These are phyloP conservation scores for Oreochromis grahami DNA, from an alignment of 2,797 vertebrate species.

Conservation along the genomic window DNA sequence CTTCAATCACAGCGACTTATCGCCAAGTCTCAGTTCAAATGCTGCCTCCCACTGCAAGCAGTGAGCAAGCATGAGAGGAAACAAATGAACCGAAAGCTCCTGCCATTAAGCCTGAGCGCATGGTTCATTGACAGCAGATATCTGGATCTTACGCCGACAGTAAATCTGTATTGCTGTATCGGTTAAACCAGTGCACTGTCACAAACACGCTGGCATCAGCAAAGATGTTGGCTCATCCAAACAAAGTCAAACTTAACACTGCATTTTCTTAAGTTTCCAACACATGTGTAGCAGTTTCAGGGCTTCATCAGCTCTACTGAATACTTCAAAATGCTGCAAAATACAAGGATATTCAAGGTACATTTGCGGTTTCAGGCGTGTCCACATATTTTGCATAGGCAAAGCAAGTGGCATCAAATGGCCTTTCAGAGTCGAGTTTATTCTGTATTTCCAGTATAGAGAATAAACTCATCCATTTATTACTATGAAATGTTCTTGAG, in stretches of 20 bases:
- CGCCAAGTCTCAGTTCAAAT: constrained; percentile 34
- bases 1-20: constrained; percentile 64
- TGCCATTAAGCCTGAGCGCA: not conserved
- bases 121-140: not conserved
- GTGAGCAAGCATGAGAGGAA: constrained; percentile 7
- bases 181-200: not conserved
- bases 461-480: not conserved
- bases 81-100: not conserved
- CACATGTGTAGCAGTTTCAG: not conserved
- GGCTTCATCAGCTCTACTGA: not conserved
- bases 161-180: not conserved
- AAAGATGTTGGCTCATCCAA: not conserved
- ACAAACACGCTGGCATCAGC: not conserved
- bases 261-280: not conserved
- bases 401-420: not conserved
- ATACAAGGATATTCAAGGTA: not conserved
- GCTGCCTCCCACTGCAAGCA: not conserved
- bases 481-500: not conserved
- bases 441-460: not conserved
- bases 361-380: not conserved
- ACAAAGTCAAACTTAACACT: not conserved
- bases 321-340: not conserved
- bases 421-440: not conserved
- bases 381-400: not conserved
- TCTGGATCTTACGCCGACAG: not conserved